Percentiles rank a stretch among this genome's conserved stretches.
Conservation (phyloP, 2,113 vertebrate species). For the Gadus macrocephalus region DNA sequence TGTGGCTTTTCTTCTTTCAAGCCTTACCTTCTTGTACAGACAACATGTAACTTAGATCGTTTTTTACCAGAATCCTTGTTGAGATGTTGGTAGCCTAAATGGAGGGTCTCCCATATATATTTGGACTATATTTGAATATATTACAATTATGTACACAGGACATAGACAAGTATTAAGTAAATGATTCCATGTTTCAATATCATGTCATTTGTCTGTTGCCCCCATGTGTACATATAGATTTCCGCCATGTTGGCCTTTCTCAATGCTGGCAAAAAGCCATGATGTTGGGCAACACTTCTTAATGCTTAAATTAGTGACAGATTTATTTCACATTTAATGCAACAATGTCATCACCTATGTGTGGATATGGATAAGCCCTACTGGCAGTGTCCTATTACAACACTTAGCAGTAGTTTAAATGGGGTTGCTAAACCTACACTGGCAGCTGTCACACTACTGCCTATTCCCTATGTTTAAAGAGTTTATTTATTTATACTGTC, state of each 20-base stretch:
- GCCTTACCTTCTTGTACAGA: neutral
- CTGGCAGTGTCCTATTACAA: conserved; percentile 43
- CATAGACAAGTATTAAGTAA: too few relatives aligned
- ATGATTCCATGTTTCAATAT: too few relatives aligned
- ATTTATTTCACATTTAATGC: conserved; percentile 34
- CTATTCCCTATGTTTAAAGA: conserved; percentile 15
- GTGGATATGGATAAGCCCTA: conserved; percentile 49
- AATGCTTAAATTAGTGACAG: conserved; percentile 56
- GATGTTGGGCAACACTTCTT: too few relatives aligned
- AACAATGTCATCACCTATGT: conserved; percentile 41
- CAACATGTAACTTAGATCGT: neutral
- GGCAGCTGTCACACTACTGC: conserved; percentile 36
- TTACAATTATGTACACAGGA: too few relatives aligned
- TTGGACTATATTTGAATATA: too few relatives aligned
- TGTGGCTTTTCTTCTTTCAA: conserved; percentile 9
- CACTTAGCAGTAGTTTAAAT: conserved; percentile 52
- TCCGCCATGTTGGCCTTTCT: too few relatives aligned
- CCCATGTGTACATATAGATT: too few relatives aligned
- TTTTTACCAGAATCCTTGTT: too few relatives aligned
- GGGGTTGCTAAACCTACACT: conserved; percentile 38
- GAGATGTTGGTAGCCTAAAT: too few relatives aligned
- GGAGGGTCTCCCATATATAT: too few relatives aligned
- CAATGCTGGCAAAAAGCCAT: too few relatives aligned
- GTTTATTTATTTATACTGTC: neutral
- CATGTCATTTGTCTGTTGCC: too few relatives aligned